phyloP scores from a whole-genome alignment of 2,113 vertebrate genomes.

The Etia nguti region DNA sequence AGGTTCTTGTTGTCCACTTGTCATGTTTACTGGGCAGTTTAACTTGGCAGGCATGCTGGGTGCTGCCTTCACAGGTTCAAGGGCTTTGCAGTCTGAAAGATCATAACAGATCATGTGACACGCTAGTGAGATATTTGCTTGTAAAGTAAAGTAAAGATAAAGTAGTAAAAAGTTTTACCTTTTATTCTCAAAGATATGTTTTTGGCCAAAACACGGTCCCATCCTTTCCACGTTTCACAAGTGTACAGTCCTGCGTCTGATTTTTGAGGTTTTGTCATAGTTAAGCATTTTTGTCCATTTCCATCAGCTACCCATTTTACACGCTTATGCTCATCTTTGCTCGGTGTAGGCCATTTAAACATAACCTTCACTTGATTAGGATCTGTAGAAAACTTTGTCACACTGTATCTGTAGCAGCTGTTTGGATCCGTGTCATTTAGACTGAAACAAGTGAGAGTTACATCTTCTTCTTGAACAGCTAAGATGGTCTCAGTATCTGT shows the following conservation, averaged over 20 bases:
- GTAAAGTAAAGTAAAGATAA: neutral
- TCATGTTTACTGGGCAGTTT: neutral
- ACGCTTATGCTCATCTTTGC: neutral
- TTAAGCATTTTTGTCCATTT: neutral
- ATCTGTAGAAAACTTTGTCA: neutral
- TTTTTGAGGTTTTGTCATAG: neutral
- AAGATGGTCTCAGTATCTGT: neutral
- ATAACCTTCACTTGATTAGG: neutral
- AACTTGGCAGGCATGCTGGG: neutral
- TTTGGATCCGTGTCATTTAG: neutral
- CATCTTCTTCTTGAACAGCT: neutral
- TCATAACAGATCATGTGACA: neutral
- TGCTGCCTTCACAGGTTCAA: neutral
- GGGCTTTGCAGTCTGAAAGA: conserved; percentile 36
- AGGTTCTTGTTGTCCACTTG: neutral
- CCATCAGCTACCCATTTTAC: neutral
- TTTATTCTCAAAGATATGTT: conserved; percentile 44
- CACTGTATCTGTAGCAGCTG: neutral
- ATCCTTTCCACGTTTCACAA: conserved; percentile 31
- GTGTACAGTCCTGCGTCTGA: conserved; percentile 33
- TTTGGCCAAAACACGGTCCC: neutral
- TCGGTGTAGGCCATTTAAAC: neutral
- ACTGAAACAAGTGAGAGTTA: conserved; percentile 18
- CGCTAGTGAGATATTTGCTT: neutral
- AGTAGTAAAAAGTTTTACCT: conserved; percentile 20